Evolutionary conservation across 2,113 vertebrate genomes (phyloP), one percentile per base, ranked within the genome.

Genomic region (Jacana jacana): DNA sequence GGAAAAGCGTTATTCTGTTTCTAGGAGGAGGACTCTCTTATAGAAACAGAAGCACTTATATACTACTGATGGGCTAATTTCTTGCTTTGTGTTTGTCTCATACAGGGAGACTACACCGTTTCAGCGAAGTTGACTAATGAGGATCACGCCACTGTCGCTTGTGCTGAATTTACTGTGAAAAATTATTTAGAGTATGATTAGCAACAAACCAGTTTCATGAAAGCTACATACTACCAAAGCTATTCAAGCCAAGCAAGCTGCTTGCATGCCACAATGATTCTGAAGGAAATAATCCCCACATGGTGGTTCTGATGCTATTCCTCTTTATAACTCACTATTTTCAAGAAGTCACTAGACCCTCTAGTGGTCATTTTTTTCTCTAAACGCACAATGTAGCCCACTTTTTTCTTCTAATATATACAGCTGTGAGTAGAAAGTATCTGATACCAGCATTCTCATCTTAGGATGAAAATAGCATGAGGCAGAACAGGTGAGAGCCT

Each of bases 81-180:
- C 82, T 94, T 42, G 42, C 19, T 95, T 80, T 89, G 14, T 68
- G 37, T 79, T 75, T 94, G 17, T 92, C 60, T 81, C 64, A 28
- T 25, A 27, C 95, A 98, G 98, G 98, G 98, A 84, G 91, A 98
- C 55, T 98, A 98, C 81, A 75, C 69, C 7, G 0, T 98, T 60
- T 85, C 81, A 86, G 78, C 97, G 69, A 87, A 92, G 73, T 61
- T 98, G 33, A 95, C 97, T 35, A 98, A 98, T 24, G 93, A 97
- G 95, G 93, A 98, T 27, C 70, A 2, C 0, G 17, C 33, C 81
- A 95, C 30, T 2, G 70, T 98, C 1, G 96, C 91, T 60, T 98
- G 98, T 39, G 97, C 93, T 7, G 93, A 98, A 20, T 93, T 98
- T 4, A 98, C 96, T 0, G 33, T 98, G 79, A 94, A 83, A 60